Evolutionary conservation across 2,888 invertebrate species (phyloP), one percentile per base, ranked within the genome.

Genomic region (Beris chalybata): DNA sequence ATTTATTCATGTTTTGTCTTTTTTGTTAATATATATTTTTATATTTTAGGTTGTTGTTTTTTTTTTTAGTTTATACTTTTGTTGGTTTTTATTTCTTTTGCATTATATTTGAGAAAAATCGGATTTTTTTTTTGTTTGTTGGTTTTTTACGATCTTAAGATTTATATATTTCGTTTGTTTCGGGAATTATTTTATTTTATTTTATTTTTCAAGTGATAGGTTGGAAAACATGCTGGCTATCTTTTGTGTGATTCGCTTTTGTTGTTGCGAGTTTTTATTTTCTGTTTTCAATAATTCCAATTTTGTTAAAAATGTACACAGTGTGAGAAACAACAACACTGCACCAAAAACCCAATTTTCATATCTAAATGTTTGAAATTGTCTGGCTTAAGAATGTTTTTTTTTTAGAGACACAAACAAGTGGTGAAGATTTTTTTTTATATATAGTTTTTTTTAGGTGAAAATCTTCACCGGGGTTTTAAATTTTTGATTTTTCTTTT

Each of bases 1-100:
- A 86, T 87, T 87, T 86, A 57, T 57, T 45, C 29, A 57, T 57
- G 45, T 57, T 45, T 45, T 45, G 22, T 45, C 47, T 58, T 45
- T 45, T 58, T 45, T n/a, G 13, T 55, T 32, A 55, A 32, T 32
- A 32, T 32, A n/a, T 32, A 55, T n/a, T 50, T n/a, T 50, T 50
- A 13, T 53, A 11, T 45, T 12, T 58, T 58, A 47, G 44, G 13
- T 58, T 22, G n/a, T 58, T 12, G 4, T 45, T 22, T 12, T 12
- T 43, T 38, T 52, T 32, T 5, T 13, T 55, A n/a, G 12, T 55
- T 55, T 38, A 13, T 22, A 32, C 32, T 43, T 38, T 53, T 32
- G 15, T 13, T 55, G 12, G 12, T 55, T 55, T 38, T 55, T 12
- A n/a, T 13, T 55, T 55, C n/a, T 12, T 30, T 32, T 55, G 12